Evolutionary conservation across 1,140 invertebrate species (phyloP).

Genomic region (Palaemon carinicauda): DNA sequence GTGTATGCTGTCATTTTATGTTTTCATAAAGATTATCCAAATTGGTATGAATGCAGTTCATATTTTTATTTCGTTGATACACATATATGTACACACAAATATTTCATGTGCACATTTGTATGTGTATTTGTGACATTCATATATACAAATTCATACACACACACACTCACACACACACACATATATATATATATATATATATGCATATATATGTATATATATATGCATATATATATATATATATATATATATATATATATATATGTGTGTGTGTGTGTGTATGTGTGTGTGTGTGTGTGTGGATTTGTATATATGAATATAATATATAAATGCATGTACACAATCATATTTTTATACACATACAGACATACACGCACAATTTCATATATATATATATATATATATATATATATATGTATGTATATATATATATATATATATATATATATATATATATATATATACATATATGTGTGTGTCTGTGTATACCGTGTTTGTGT

Average conservation of each 20-base stretch:
- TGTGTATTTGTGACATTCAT: too few species aligned
- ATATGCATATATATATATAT: background rate
- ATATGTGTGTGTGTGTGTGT: background rate
- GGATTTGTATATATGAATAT: background rate
- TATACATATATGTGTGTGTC: background rate
- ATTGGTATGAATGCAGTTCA: too few species aligned
- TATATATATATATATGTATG: background rate
- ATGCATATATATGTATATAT: background rate
- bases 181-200: background rate
- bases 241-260: background rate
- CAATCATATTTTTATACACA: background rate
- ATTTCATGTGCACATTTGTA: too few species aligned
- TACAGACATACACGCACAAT: background rate
- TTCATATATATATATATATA: background rate
- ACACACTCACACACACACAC: background rate
- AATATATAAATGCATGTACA: background rate
- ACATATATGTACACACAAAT: too few species aligned
- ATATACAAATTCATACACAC: too few species aligned
- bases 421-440: background rate
- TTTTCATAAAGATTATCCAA: too few species aligned
- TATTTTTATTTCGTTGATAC: too few species aligned
- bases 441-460: slow-evolving; percentile 2
- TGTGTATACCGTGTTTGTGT: too few species aligned
- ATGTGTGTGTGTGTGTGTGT: background rate
- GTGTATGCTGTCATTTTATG: too few species aligned